Evolutionary conservation across 2,113 vertebrate genomes (phyloP).

Genomic region (Dolichotis patagonum): DNA sequence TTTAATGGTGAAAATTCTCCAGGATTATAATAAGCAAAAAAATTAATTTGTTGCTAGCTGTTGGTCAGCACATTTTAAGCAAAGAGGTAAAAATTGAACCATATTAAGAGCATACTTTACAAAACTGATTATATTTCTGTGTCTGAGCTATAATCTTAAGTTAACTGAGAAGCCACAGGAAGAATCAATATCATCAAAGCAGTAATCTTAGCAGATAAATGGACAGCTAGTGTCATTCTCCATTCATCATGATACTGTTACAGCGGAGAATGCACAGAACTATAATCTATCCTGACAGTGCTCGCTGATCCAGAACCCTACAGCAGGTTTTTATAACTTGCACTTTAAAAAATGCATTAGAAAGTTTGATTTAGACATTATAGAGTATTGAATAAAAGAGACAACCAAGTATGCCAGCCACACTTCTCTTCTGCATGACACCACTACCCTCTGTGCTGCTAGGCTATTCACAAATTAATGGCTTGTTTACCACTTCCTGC

Average conservation of each 20-base stretch:
- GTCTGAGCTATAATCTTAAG: constrained; percentile 50
- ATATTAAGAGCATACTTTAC: constrained; percentile 50
- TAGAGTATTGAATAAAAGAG: constrained; percentile 38
- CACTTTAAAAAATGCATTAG: constrained; percentile 69
- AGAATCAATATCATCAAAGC: constrained; percentile 75
- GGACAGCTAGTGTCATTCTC: constrained; percentile 53
- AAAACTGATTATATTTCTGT: constrained; percentile 52
- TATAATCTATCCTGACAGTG: constrained; percentile 50
- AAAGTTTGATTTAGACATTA: constrained; percentile 74
- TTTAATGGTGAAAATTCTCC: constrained; percentile 30
- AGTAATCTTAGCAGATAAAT: constrained; percentile 66
- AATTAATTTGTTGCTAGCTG: constrained; percentile 27
- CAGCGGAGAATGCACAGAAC: constrained; percentile 9
- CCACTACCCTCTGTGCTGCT: not conserved
- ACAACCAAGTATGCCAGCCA: not conserved
- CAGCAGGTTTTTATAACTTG: constrained; percentile 59
- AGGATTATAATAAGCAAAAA: not conserved
- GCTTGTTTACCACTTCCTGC: not conserved
- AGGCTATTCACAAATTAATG: not conserved
- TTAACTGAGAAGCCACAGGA: constrained; percentile 45
- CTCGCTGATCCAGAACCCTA: constrained; percentile 60
- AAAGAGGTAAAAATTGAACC: constrained; percentile 4
- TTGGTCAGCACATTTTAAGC: not conserved
- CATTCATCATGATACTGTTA: constrained; percentile 59
- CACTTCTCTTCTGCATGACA: not conserved